Evolutionary conservation across 2,797 vertebrate species (phyloP).

Genomic region (Tympanoctomys barrerae): DNA sequence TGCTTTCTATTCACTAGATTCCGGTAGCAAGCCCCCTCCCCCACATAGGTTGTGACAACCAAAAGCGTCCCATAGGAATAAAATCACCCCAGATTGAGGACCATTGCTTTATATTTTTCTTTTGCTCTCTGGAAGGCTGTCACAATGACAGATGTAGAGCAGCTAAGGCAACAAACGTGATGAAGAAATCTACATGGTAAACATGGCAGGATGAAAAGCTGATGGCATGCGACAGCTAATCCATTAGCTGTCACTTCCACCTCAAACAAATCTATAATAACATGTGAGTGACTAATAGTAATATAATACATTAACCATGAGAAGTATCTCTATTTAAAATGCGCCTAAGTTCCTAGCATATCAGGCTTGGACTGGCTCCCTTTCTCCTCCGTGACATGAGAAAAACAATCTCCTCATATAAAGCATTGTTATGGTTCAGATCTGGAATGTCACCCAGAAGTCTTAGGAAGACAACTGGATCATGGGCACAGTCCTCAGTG

Average conservation of each 20-base stretch:
- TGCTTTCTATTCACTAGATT: constrained; percentile 16
- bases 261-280: constrained; percentile 59
- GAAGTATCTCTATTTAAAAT: constrained; percentile 63
- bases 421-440: not conserved
- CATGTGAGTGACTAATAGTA: constrained; percentile 68
- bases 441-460: not conserved
- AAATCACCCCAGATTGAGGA: constrained; percentile 11
- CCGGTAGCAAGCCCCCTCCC: not conserved
- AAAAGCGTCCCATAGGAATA: not conserved
- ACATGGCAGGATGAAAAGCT: not conserved
- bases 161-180: constrained; percentile 44
- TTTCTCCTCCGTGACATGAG: not conserved
- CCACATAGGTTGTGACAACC: not conserved
- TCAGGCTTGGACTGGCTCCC: not conserved
- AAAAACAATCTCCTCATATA: constrained; percentile 12
- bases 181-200: constrained; percentile 36
- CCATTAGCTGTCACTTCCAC: not conserved
- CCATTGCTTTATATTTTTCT: not conserved
- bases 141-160: not conserved
- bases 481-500: not conserved
- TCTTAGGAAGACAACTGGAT: not conserved
- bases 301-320: constrained; percentile 39
- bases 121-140: constrained; percentile 2
- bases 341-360: not conserved
- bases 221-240: constrained; percentile 50